Percentiles rank a stretch among this genome's conserved stretches.
Evolutionary conservation across 2,888 invertebrate genomes (phyloP).

Genomic region (Oscheius onirici): DNA sequence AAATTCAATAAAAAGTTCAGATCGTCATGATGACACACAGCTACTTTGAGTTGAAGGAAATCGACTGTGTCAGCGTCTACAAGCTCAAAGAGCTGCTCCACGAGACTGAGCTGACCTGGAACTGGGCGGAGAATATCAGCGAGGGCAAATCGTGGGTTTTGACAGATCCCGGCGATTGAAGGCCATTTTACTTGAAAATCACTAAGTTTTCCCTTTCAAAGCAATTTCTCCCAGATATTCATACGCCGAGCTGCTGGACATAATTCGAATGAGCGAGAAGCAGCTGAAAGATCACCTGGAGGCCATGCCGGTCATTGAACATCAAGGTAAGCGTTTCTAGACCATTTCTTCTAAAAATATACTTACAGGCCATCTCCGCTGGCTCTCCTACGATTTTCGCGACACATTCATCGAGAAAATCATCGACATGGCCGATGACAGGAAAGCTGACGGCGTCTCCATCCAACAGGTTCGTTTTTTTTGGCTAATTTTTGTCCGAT

Average conservation of each 20-base stretch:
- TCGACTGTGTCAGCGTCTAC: constrained; percentile 31
- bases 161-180: too few species aligned
- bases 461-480: constrained; percentile 16
- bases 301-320: constrained; percentile 35
- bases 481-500: not conserved
- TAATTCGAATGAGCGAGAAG: constrained; percentile 33
- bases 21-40: constrained; percentile 9
- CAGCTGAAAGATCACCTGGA: constrained; percentile 10
- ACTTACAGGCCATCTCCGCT: constrained; percentile 27
- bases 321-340: constrained; percentile 13
- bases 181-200: too few species aligned
- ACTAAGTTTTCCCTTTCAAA: too few species aligned
- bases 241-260: constrained; percentile 21
- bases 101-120: constrained; percentile 19
- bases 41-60: constrained; percentile 31
- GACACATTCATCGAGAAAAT: constrained; percentile 18
- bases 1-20: constrained; percentile 6
- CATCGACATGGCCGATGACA: constrained; percentile 23
- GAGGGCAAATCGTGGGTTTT: constrained; percentile 8
- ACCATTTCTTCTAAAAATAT: too few species aligned
- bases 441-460: not conserved
- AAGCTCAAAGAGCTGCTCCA: constrained; percentile 22
- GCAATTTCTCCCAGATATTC: constrained; percentile 11
- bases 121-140: not conserved
- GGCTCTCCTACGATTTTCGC: constrained; percentile 26